Percentiles rank a stretch among this genome's conserved stretches.
Conservation (phyloP, 2,113 vertebrate species). For the Puntigrus tetrazona region DNA sequence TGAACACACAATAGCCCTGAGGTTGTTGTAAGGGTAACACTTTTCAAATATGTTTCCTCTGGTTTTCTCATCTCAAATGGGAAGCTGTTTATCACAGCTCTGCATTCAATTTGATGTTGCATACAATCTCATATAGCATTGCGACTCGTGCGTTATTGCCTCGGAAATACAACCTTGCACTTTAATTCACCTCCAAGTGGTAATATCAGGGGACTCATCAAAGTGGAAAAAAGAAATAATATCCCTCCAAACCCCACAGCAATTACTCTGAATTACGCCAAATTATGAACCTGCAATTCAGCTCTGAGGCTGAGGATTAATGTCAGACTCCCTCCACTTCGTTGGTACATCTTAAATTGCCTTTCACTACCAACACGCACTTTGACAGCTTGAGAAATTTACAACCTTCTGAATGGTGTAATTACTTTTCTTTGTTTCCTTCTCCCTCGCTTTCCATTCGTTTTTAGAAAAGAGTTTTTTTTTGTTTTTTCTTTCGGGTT, state of each 20-base stretch:
- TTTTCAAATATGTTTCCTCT: constrained; percentile 31
- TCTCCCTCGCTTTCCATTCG: not conserved
- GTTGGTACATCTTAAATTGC: constrained; percentile 46
- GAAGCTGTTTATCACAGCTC: constrained; percentile 33
- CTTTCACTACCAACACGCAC: constrained; percentile 25
- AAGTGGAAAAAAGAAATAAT: constrained; percentile 46
- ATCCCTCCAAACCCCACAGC: constrained; percentile 38
- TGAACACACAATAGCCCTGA: not conserved
- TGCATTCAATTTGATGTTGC: constrained; percentile 36
- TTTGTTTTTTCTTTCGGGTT: not conserved
- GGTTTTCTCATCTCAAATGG: constrained; percentile 39
- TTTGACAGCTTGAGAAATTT: constrained; percentile 49
- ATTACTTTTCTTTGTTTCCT: constrained; percentile 41
- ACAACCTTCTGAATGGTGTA: constrained; percentile 35
- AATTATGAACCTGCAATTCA: constrained; percentile 51
- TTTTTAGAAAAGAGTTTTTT: not conserved
- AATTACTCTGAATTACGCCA: constrained; percentile 56
- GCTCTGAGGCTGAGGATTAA: constrained; percentile 41
- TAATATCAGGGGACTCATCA: constrained; percentile 55
- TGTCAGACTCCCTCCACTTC: constrained; percentile 30
- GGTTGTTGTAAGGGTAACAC: constrained; percentile 19
- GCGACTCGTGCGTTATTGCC: constrained; percentile 20
- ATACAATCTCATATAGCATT: constrained; percentile 36
- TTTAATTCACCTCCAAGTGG: constrained; percentile 55
- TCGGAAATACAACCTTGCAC: constrained; percentile 41